These are phyloP conservation scores for Kradibia gibbosae DNA, from an alignment of 1,140 invertebrate species.

Conservation along the genomic window DNA sequence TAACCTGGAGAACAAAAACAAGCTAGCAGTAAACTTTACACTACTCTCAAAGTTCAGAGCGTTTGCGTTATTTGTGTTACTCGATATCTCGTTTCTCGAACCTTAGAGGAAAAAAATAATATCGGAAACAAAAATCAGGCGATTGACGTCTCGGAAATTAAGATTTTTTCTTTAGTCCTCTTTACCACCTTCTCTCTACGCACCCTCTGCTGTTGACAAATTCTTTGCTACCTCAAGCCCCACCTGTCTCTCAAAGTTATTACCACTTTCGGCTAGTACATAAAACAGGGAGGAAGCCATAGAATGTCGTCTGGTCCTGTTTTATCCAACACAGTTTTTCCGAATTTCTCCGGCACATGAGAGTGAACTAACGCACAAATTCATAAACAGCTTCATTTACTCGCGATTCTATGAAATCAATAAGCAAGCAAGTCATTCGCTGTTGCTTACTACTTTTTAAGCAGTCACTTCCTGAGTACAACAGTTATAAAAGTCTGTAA, in stretches of 20 bases:
- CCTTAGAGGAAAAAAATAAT: background rate
- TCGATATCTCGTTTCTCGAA: background rate
- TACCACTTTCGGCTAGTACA: conserved; percentile 17
- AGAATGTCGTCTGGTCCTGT: background rate
- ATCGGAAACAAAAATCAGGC: background rate
- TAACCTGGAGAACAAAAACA: conserved; percentile 2
- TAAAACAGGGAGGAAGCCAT: background rate
- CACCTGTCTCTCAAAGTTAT: conserved; percentile 36
- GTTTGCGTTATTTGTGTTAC: background rate
- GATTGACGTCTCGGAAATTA: conserved; percentile 48
- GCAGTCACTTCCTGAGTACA: no score
- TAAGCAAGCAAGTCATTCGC: no score
- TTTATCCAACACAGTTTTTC: background rate
- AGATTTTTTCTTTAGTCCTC: conserved; percentile 15
- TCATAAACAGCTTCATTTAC: background rate
- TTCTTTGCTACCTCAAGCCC: conserved; percentile 14
- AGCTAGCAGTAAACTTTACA: conserved; percentile 29
- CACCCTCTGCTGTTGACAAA: conserved; percentile 39
- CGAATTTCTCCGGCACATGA: conserved; percentile 7
- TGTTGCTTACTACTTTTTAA: no score
- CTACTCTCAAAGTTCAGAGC: background rate
- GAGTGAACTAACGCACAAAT: conserved; percentile 3
- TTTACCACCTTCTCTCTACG: background rate
- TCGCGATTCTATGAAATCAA: no score
- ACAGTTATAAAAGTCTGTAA: no score